These are phyloP conservation scores for Tretioscincus oriximinensis DNA, from an alignment of 2,113 vertebrate species.

Conservation along the genomic window DNA sequence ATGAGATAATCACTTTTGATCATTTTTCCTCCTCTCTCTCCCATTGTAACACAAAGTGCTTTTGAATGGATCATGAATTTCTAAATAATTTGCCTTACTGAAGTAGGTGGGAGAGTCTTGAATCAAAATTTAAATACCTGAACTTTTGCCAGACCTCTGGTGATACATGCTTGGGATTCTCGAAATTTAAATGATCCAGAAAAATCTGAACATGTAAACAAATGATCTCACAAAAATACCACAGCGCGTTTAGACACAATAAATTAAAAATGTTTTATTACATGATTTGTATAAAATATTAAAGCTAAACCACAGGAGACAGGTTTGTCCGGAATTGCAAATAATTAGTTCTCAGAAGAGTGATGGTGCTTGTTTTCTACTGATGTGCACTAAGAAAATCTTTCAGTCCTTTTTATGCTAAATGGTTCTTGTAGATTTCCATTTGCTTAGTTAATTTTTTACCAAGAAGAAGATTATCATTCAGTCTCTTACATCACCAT, in stretches of 20 bases:
- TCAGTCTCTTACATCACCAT: conserved; percentile 12
- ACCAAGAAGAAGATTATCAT: background rate
- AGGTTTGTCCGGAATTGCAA: background rate
- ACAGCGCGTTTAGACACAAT: background rate
- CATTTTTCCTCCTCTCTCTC: background rate
- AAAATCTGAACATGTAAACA: background rate
- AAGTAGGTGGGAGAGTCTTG: background rate
- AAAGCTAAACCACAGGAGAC: background rate
- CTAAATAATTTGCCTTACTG: background rate
- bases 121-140: background rate
- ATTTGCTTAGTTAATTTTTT: conserved; percentile 12
- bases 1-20: background rate
- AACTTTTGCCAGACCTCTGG: background rate
- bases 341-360: background rate
- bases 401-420: conserved; percentile 13
- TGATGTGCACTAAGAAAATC: background rate
- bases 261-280: background rate
- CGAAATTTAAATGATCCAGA: background rate
- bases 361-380: background rate
- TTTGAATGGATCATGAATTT: background rate
- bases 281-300: background rate
- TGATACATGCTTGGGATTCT: background rate
- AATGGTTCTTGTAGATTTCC: conserved; percentile 12
- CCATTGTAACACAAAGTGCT: background rate
- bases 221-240: too few species aligned